Evolutionary conservation across 2,797 vertebrate species (phyloP), one percentile per base, ranked within the genome.

Genomic region (Percopsis omiscomaycus): DNA sequence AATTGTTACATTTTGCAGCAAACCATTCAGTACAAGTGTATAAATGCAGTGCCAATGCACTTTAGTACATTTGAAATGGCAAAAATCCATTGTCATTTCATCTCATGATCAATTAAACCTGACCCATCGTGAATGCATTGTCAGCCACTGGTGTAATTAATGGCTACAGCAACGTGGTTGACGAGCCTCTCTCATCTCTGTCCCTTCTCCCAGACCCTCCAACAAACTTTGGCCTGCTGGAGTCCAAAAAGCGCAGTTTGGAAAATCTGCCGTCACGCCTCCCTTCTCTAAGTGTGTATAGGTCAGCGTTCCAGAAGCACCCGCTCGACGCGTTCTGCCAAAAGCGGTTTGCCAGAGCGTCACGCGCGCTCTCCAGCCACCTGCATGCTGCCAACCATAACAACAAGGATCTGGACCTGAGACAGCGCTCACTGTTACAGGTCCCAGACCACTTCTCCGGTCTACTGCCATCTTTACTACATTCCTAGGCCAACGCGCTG

Each of bases 161-260:
- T 84, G 69, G 58, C 61, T 65, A 57, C 68, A 55, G 69, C 70
- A 75, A 79, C 51, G 68, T 56, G 73, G 61, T 68, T 71, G 71
- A 73, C 86, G 74, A 77, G 69, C 68, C 73, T 64, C 54, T 62
- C 15, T 71, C 61, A 48, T 56, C 53, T 55, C 30, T 71, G 45
- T 6, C 32, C 49, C 14, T 10, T 29, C 75, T 75, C 68, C 83
- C 86, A 94, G 94, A 71, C 14, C 90, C 92, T 67, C 92, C 91
- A 32, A 94, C 90, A 27, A 91, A 89, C 78, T 90, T 90, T 1
- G 92, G 93, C 49, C 87, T 86, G 2, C 78, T 57, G 0, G 66
- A 89, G 76, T 77, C 72, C 29, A 83, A 91, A 82, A 81, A 70
- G 76, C 80, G 74, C 22, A 69, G 52, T 53, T 84, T 88, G 79